Evolutionary conservation across 2,113 vertebrate genomes (phyloP).

Genomic region (Trinectes maculatus): DNA sequence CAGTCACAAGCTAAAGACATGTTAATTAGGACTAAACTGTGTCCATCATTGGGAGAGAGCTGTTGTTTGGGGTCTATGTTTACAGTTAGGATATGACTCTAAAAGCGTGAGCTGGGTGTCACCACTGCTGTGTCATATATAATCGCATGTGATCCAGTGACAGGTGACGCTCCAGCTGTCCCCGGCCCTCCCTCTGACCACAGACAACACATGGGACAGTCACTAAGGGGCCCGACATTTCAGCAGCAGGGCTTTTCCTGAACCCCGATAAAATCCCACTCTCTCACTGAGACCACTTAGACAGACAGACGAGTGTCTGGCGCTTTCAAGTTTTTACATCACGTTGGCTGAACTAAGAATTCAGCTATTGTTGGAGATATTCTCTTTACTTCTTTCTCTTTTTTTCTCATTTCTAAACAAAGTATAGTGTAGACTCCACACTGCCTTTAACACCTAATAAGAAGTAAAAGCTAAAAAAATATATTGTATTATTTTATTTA

Average conservation of each 20-base stretch:
- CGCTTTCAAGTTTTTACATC: background rate
- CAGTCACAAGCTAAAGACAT: background rate
- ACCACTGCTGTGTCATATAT: constrained; percentile 43
- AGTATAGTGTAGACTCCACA: background rate
- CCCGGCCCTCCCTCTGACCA: constrained; percentile 41
- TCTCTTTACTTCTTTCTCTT: background rate
- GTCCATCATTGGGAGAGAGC: too few relatives aligned
- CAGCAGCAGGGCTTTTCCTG: constrained; percentile 37
- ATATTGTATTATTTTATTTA: too few relatives aligned
- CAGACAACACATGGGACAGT: constrained; percentile 69
- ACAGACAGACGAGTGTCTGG: background rate
- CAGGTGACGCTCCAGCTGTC: constrained; percentile 78
- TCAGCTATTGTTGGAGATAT: too few relatives aligned
- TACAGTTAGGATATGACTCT: background rate
- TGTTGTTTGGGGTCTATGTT: background rate
- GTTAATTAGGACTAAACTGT: too few relatives aligned
- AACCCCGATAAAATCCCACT: constrained; percentile 11
- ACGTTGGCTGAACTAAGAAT: too few relatives aligned
- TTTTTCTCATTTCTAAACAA: background rate
- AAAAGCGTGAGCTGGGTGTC: constrained; percentile 14
- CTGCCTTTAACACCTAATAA: background rate
- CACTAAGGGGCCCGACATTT: constrained; percentile 36
- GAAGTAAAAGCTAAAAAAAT: too few relatives aligned
- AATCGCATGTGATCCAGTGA: constrained; percentile 63
- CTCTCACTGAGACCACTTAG: background rate